These are phyloP conservation scores for Phrynocephalus guinanensis DNA, from an alignment of 2,797 vertebrate genomes.

Conservation along the genomic window DNA sequence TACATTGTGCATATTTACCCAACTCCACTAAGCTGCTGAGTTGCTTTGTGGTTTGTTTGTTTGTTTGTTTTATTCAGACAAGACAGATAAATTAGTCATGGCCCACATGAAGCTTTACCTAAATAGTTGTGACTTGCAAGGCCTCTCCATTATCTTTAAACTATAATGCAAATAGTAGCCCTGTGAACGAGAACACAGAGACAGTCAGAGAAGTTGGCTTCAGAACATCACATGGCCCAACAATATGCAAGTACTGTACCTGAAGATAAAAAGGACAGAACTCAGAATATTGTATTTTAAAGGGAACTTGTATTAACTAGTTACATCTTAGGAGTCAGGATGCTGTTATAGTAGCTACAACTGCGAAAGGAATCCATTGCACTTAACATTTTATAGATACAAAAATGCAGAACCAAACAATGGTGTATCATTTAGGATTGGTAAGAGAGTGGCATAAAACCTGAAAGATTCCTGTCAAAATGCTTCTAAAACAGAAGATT, in stretches of 20 bases:
- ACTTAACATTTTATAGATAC: too few relatives aligned
- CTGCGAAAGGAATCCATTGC: too few relatives aligned
- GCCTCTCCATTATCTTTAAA: not conserved
- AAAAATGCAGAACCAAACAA: too few relatives aligned
- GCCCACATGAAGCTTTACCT: not conserved
- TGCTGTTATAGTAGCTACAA: too few relatives aligned
- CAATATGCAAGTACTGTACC: not conserved
- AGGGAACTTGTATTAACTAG: too few relatives aligned
- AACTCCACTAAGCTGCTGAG: constrained; percentile 5
- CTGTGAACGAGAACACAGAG: not conserved
- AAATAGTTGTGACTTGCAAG: not conserved
- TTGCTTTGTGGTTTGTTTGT: not conserved
- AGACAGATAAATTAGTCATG: constrained; percentile 6
- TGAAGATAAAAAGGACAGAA: not conserved
- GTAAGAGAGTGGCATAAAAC: too few relatives aligned
- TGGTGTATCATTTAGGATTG: too few relatives aligned
- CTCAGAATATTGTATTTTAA: too few relatives aligned
- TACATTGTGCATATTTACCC: not conserved
- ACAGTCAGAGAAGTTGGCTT: not conserved
- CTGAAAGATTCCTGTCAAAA: too few relatives aligned
- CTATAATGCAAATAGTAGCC: not conserved
- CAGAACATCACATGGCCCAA: not conserved
- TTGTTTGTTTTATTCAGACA: not conserved
- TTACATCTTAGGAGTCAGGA: too few relatives aligned
- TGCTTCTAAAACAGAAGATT: too few relatives aligned